A percentile compares a stretch with the other conserved stretches of the same genome.
phyloP scores from a whole-genome alignment of 2,113 vertebrate genomes.

The Tamias sibiricus region DNA sequence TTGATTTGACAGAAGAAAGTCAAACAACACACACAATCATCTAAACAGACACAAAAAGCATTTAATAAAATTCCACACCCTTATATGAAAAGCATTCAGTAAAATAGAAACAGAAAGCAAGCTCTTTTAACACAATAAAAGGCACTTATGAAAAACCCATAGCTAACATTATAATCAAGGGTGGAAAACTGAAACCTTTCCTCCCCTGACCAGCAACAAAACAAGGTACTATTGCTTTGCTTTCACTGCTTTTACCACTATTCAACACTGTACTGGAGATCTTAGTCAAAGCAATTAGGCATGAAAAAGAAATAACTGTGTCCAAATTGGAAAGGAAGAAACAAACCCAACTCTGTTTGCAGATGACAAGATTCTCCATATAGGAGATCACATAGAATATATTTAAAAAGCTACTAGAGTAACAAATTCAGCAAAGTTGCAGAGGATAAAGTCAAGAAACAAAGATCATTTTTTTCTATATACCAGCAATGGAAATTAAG shows the following conservation, averaged over 20 bases:
- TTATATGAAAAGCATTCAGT: too few relatives aligned
- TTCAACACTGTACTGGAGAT: not conserved
- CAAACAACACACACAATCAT: not conserved
- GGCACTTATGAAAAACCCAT: not conserved
- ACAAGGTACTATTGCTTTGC: not conserved
- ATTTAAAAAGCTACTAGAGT: not conserved
- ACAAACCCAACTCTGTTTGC: not conserved
- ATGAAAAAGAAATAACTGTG: not conserved
- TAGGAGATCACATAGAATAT: not conserved
- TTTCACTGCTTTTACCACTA: not conserved
- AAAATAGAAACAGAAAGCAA: not conserved
- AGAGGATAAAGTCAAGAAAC: not conserved
- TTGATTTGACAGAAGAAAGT: not conserved
- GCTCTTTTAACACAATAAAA: not conserved
- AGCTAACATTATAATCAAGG: not conserved
- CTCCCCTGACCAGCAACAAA: not conserved
- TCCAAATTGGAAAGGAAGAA: not conserved
- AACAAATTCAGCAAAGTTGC: not conserved
- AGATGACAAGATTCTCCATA: too few relatives aligned
- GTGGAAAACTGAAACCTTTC: not conserved
- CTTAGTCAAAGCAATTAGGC: not conserved
- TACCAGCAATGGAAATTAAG: not conserved
- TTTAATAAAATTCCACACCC: not conserved
- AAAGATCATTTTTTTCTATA: not conserved
- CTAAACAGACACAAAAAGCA: not conserved